Conservation (phyloP, 2,797 vertebrate species). For the Gymnocypris eckloni region DNA sequence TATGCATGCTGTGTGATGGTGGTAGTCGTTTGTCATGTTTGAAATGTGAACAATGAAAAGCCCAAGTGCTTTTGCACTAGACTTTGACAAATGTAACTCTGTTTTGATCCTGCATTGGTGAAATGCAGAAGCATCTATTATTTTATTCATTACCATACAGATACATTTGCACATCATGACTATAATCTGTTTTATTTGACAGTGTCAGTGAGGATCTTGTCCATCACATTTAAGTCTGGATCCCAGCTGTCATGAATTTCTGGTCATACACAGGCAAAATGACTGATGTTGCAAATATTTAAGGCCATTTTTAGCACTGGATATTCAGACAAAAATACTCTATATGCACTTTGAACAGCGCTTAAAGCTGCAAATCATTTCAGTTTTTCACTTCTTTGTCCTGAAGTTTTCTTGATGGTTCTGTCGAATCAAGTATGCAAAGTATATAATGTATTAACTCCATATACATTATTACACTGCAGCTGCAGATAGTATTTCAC, state of each 20-base stretch:
- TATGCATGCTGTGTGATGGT: constrained; percentile 74
- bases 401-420: background rate
- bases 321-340: constrained; percentile 2
- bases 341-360: constrained; percentile 15
- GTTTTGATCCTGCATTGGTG: background rate
- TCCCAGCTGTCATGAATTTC: background rate
- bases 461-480: background rate
- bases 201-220: background rate
- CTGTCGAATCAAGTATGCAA: constrained; percentile 2
- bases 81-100: background rate
- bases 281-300: constrained; percentile 18
- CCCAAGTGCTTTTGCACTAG: constrained; percentile 22
- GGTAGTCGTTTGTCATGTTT: constrained; percentile 54
- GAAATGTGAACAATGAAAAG: constrained; percentile 42
- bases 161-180: background rate
- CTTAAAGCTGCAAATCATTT: constrained; percentile 6
- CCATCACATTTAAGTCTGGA: background rate
- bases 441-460: background rate
- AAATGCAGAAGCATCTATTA: background rate
- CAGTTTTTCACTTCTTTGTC: background rate
- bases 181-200: constrained; percentile 9
- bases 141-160: constrained; percentile 1
- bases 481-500: background rate
- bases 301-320: background rate
- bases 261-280: constrained; percentile 11